Evolutionary conservation across 2,797 vertebrate species (phyloP).

Genomic region (Enteromius radiatus): DNA sequence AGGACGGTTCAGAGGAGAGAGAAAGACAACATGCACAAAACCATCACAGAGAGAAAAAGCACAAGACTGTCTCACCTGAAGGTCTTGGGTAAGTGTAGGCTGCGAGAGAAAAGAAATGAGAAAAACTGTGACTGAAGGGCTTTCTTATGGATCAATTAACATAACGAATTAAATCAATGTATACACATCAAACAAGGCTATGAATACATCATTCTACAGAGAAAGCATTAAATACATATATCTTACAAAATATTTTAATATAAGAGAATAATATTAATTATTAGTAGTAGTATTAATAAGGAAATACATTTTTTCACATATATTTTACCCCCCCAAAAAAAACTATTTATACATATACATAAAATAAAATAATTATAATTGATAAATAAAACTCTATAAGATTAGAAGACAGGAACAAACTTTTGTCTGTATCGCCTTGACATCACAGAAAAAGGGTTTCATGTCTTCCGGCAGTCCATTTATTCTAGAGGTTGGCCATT

Average conservation of each 20-base stretch:
- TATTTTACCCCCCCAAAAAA: neutral
- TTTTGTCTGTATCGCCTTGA: neutral
- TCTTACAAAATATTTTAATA: neutral
- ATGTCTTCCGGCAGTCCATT: neutral
- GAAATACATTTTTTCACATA: neutral
- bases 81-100: constrained; percentile 91
- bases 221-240: neutral
- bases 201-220: neutral
- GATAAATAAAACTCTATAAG: neutral
- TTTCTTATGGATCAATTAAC: neutral
- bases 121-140: neutral
- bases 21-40: neutral
- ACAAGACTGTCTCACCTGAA: constrained; percentile 80
- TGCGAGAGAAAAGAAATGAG: constrained; percentile 72
- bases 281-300: no score
- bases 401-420: neutral
- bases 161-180: neutral
- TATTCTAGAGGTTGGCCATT: neutral
- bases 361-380: neutral
- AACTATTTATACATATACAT: neutral
- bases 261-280: no score
- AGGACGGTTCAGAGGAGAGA: constrained; percentile 23
- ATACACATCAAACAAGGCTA: neutral
- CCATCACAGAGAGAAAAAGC: constrained; percentile 8
- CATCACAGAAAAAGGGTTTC: neutral